Evolutionary conservation across 2,797 vertebrate genomes (phyloP), one percentile per base, ranked within the genome.

Genomic region (Stomatorhinus walkeri): DNA sequence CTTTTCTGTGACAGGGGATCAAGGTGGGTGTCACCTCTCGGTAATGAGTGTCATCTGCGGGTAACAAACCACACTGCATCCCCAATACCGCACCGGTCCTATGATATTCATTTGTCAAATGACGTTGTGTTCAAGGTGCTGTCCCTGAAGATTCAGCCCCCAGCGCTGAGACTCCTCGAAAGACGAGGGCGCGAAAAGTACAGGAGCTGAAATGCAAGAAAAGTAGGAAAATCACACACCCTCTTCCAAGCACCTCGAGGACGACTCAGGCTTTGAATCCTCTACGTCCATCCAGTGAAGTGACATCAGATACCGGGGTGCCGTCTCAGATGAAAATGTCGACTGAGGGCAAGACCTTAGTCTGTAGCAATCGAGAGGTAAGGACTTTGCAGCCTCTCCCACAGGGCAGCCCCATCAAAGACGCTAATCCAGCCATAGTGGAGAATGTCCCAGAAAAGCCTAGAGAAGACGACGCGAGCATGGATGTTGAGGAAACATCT

Each of bases 1-100:
- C 90, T 93, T 94, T 85, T 92, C 96, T 93, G 95, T 94, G 90
- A 93, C 91, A 68, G 94, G 95, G 91, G 94, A 95, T 88, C 89
- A 91, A 93, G 94, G 93, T 95, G 85, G 22, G 7, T 8, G 16
- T 49, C 83, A 68, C 9, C 16, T 32, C 64, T 48, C 22, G 4
- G 79, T 14, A 76, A 76, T 76, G 79, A n/a, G 16, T n/a, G 24
- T 32, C 49, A 32, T 86, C 51, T 54, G 24, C 16, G 5, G 48
- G 28, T 36, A 22, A 54, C 28, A 36, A 2, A 52, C 14, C 5
- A 0, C 28, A 32, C 32, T 28, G 49, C 7, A 43, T 24, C 83
- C 48, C 43, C 19, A 51, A 14, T 43, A 22, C 7, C n/a, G 9
- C 12, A 24, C 28, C 4, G 52, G 51, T 6, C 51, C 85, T 22